phyloP scores from a whole-genome alignment of 1,140 invertebrate species.

The Psilanteris sp. region DNA sequence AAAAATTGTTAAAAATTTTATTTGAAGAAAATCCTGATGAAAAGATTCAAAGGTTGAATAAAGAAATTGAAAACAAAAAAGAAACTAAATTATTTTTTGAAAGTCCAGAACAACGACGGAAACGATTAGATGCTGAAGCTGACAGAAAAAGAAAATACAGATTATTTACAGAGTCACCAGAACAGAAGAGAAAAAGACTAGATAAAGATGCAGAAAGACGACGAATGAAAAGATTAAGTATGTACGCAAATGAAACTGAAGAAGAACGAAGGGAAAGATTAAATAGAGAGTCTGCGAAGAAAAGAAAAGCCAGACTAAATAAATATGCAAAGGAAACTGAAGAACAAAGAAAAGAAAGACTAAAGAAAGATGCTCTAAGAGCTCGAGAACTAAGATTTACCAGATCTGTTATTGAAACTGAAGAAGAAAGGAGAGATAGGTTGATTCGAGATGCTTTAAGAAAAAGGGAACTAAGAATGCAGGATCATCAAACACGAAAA shows the following conservation, averaged over 20 bases:
- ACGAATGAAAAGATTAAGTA: conserved; percentile 66
- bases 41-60: no score
- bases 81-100: conserved; percentile 52
- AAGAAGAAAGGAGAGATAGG: conserved; percentile 69
- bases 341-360: conserved; percentile 68
- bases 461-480: conserved; percentile 69
- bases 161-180: conserved; percentile 70
- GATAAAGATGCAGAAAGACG: conserved; percentile 70
- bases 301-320: conserved; percentile 67
- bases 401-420: conserved; percentile 69
- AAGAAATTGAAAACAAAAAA: no score
- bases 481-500: conserved; percentile 36
- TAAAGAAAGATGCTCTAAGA: conserved; percentile 68
- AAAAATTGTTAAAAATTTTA: no score
- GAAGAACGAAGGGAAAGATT: conserved; percentile 69
- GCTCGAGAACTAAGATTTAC: conserved; percentile 72
- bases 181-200: conserved; percentile 70
- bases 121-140: conserved; percentile 69
- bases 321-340: conserved; percentile 72
- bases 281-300: conserved; percentile 69
- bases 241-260: conserved; percentile 70
- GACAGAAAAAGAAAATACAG: conserved; percentile 71
- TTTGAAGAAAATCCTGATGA: no score
- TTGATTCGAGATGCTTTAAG: conserved; percentile 70
- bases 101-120: conserved; percentile 69